Conservation (phyloP, 2,113 vertebrate species). For the Pavo muticus region DNA sequence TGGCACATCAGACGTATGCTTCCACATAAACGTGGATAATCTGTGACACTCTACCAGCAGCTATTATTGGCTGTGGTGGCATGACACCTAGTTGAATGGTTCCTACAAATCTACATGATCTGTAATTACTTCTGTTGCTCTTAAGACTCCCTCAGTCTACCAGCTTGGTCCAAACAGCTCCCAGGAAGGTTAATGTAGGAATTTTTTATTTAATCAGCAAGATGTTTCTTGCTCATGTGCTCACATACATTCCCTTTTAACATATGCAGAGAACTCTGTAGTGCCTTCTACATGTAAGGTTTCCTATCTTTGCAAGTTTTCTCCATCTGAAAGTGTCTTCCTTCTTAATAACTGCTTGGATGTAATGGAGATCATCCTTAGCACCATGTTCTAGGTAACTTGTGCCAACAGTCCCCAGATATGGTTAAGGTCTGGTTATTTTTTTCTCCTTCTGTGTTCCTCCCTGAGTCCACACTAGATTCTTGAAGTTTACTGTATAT, state of each 20-base stretch:
- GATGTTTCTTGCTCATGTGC: background rate
- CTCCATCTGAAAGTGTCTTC: background rate
- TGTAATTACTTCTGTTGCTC: background rate
- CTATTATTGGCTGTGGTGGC: background rate
- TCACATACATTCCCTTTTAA: background rate
- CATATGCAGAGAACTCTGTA: fast-evolving
- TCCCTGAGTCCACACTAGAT: background rate
- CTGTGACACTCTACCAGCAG: background rate
- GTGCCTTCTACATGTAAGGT: fast-evolving
- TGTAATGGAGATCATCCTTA: background rate
- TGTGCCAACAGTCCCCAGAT: background rate
- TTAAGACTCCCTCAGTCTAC: background rate
- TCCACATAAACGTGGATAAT: background rate
- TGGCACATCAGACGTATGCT: background rate
- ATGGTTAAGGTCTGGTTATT: background rate
- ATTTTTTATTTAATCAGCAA: background rate
- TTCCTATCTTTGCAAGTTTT: background rate
- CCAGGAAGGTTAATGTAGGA: background rate
- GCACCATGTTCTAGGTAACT: background rate
- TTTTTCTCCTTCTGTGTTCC: background rate
- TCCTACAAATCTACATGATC: background rate
- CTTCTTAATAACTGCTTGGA: background rate
- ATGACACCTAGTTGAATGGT: background rate
- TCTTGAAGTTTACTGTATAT: background rate
- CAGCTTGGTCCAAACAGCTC: background rate